Evolutionary conservation across 2,797 vertebrate genomes (phyloP).

Genomic region (Eleutherodactylus coqui): DNA sequence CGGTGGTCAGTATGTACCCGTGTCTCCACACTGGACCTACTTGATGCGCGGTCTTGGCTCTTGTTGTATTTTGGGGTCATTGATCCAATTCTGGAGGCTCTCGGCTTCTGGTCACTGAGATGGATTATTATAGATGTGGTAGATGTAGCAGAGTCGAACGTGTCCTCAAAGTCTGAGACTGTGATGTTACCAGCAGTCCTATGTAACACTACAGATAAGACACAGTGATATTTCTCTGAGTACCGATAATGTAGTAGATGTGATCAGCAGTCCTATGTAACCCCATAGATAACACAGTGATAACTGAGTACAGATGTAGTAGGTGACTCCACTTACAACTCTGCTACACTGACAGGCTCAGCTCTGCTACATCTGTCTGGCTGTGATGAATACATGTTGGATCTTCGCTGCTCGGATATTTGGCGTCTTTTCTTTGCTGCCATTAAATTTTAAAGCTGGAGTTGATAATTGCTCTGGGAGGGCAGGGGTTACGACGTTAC

Average conservation of each 20-base stretch:
- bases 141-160: background rate
- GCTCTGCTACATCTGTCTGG: background rate
- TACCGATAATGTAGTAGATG: no score
- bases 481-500: background rate
- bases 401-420: no score
- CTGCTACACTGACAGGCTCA: no score
- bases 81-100: background rate
- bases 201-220: constrained; percentile 8
- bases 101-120: background rate
- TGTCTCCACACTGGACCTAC: no score
- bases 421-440: background rate
- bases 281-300: no score
- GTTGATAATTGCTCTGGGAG: background rate
- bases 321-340: no score
- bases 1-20: no score
- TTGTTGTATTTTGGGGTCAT: background rate
- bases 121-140: background rate
- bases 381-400: background rate
- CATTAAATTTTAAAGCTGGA: background rate
- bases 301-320: no score
- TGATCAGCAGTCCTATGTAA: no score
- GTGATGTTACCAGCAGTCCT: background rate
- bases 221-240: no score
- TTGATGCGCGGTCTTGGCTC: no score
- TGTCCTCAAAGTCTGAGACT: background rate